Base-by-base conservation (phyloP, 2,888 invertebrate species). In the Nomada fucata region DNA sequence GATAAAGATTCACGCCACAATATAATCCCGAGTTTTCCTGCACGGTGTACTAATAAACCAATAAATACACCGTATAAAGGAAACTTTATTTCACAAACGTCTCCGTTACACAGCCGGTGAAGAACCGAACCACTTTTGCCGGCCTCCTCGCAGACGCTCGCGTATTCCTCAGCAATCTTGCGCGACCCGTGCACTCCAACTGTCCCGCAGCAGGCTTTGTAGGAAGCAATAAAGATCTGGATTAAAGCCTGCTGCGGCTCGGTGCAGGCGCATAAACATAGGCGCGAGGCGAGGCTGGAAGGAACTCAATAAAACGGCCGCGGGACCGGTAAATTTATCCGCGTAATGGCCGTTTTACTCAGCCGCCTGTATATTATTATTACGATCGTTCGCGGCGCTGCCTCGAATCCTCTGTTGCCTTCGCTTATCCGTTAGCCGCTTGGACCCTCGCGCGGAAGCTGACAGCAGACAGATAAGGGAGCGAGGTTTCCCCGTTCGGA, bases 141-240 rank as follows among this genome's bases (percentile, higher is more conserved):
- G 44, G 18, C 20, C 18, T n/a, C 2, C n/a, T 26, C n/a, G 5
- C 60, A 36, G 55, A 23, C 9, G 29, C 42, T 53, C 36, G 42
- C 53, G n/a, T n/a, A 11, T 73, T 67, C 53, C 60, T 42, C 44
- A 64, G 55, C 64, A 57, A 44, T 9, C 23, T 9, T n/a, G 26
- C 29, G 10, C 52, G 63, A 13, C 36, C 15, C 18, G 18, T 64
- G 68, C 63, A 61, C 67, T 36, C 13, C 10, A 2, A 53, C 26
- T 53, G 73, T 75, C 80, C 64, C 15, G 65, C 52, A 60, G 67
- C n/a, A 15, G 50, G 61, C 74, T 76, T 78, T 61, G 82, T 74
- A 44, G 71, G 63, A 26, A 69, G 78, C 82, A 88, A 85, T 90
- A 89, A 90, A 88, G 83, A 86, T 90, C 85, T 86, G 88, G 86